Evolutionary conservation across 2,797 vertebrate species (phyloP).

Genomic region (Fundulus diaphanus): DNA sequence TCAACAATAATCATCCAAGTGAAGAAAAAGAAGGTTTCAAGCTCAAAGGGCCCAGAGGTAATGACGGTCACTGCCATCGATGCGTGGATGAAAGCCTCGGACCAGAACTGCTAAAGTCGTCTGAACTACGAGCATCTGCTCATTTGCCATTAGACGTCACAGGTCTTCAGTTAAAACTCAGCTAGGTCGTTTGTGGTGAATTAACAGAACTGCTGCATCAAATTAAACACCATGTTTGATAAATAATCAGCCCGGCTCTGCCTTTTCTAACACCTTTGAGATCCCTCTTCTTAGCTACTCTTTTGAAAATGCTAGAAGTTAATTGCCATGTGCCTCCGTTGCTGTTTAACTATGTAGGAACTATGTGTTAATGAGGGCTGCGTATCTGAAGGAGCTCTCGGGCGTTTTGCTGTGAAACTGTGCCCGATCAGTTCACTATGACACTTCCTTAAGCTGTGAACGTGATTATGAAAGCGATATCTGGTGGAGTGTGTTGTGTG

Average conservation of each 20-base stretch:
- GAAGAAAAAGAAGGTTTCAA: not conserved
- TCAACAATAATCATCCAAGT: too few relatives aligned
- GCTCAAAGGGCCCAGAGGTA: not conserved
- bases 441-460: slow-evolving; percentile 53
- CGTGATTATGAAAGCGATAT: slow-evolving; percentile 52
- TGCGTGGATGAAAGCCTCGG: too few relatives aligned
- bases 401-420: slow-evolving; percentile 32
- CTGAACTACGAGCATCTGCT: not conserved
- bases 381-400: slow-evolving; percentile 6
- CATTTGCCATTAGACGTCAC: not conserved
- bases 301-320: not conserved
- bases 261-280: not conserved
- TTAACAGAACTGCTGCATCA: not conserved
- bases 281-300: not conserved
- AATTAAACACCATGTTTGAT: not conserved
- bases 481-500: slow-evolving; percentile 37
- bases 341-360: not conserved
- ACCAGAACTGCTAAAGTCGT: not conserved
- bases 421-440: slow-evolving; percentile 22
- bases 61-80: too few relatives aligned
- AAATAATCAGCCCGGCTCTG: not conserved
- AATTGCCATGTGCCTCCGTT: not conserved
- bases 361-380: not conserved
- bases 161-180: not conserved
- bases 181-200: not conserved